Percentiles rank a stretch among this genome's conserved stretches.
phyloP scores from a whole-genome alignment of 2,797 vertebrate genomes.

The Scleropages formosus region DNA sequence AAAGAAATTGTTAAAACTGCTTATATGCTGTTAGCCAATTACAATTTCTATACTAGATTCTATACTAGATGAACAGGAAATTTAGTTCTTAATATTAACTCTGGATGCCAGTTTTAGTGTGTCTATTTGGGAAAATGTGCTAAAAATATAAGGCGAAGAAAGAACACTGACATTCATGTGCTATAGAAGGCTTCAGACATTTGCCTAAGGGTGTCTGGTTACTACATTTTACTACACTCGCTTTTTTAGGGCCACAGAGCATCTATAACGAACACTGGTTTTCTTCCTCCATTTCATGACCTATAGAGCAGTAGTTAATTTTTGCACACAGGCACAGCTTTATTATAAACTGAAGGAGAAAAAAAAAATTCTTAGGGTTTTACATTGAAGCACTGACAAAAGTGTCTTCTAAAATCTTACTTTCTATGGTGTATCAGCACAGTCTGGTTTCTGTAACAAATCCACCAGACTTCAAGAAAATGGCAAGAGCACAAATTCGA shows the following conservation, averaged over 20 bases:
- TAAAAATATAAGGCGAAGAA: slow-evolving; percentile 27
- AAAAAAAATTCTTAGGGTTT: slow-evolving; percentile 26
- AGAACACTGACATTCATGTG: slow-evolving; percentile 30
- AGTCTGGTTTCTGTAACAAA: slow-evolving; percentile 15
- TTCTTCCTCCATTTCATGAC: slow-evolving; percentile 14
- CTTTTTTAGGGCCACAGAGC: slow-evolving; percentile 23
- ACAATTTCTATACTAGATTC: slow-evolving; percentile 14
- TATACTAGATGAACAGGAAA: not conserved
- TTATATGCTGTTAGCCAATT: not conserved
- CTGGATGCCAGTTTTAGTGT: slow-evolving; percentile 5
- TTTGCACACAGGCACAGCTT: slow-evolving; percentile 26
- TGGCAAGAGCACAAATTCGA: slow-evolving; percentile 32
- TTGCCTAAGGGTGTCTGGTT: not conserved
- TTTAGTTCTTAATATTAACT: not conserved
- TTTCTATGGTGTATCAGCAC: slow-evolving; percentile 8
- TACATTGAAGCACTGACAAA: slow-evolving; percentile 10
- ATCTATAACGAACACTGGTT: not conserved
- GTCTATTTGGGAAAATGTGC: not conserved
- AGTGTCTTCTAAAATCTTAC: slow-evolving; percentile 12
- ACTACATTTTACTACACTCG: slow-evolving; percentile 16
- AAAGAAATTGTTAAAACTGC: slow-evolving; percentile 15
- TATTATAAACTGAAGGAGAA: slow-evolving; percentile 26
- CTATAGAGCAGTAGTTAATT: slow-evolving; percentile 17
- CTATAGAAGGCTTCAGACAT: slow-evolving; percentile 23
- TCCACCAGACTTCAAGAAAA: not conserved